Conservation (phyloP, 2,888 invertebrate genomes). For the Carcina quercana region DNA sequence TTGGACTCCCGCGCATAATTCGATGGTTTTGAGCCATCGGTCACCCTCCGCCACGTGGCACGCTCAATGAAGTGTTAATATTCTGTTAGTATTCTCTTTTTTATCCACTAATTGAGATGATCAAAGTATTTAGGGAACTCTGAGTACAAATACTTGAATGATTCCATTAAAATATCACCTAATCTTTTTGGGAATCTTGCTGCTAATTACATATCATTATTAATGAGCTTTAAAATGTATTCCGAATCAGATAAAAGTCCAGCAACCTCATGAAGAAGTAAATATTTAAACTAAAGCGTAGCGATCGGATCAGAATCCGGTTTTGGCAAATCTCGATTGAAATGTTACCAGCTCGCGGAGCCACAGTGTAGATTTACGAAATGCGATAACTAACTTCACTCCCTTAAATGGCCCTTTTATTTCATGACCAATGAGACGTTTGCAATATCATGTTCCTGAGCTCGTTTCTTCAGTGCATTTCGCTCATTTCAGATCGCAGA, state of each 20-base stretch:
- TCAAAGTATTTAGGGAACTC: conserved; percentile 17
- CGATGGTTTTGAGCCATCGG: conserved; percentile 35
- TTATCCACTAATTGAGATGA: conserved; percentile 28
- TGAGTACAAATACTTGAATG: too few relatives aligned
- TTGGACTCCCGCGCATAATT: conserved; percentile 32
- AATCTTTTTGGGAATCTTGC: too few relatives aligned
- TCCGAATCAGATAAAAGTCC: too few relatives aligned
- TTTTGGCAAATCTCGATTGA: conserved; percentile 54
- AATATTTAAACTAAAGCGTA: conserved; percentile 11
- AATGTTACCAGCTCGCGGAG: conserved; percentile 41
- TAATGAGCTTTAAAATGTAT: too few relatives aligned
- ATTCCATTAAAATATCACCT: too few relatives aligned
- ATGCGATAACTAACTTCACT: conserved; percentile 30
- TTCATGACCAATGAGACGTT: conserved; percentile 32
- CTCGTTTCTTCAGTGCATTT: conserved; percentile 40
- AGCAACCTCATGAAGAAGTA: conserved; percentile 7
- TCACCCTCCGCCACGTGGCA: conserved; percentile 49
- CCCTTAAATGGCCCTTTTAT: conserved; percentile 37
- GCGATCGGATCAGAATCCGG: conserved; percentile 44
- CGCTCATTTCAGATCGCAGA: conserved; percentile 44
- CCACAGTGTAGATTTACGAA: conserved; percentile 31
- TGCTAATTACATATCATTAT: too few relatives aligned
- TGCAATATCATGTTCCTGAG: conserved; percentile 34
- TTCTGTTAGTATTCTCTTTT: conserved; percentile 30
- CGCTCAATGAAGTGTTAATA: conserved; percentile 46